Conservation (phyloP, 2,888 invertebrate genomes). For the Ametastegia equiseti region DNA sequence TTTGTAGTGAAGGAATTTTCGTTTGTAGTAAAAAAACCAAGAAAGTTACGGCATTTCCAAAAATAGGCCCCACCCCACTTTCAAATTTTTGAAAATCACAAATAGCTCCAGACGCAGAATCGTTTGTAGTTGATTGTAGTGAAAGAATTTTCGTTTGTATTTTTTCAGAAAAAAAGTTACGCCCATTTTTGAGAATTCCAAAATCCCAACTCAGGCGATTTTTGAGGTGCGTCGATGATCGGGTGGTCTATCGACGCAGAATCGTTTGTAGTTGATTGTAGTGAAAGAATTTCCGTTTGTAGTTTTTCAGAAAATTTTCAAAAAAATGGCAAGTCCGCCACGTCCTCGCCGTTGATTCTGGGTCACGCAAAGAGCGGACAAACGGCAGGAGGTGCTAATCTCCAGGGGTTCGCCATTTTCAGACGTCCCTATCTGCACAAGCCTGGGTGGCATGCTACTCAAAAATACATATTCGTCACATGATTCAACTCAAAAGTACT, state of each 20-base stretch:
- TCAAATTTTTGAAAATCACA: background rate
- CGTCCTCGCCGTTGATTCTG: conserved; percentile 5
- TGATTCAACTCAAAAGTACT: background rate
- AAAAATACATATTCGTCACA: background rate
- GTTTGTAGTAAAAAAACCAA: background rate
- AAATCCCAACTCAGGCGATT: background rate
- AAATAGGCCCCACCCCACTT: background rate
- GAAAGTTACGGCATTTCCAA: background rate
- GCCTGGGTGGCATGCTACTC: background rate
- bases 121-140: conserved; percentile 1
- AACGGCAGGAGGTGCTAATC: background rate
- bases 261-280: conserved; percentile 1
- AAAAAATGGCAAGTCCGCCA: background rate
- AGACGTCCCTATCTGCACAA: background rate
- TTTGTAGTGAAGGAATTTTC: background rate
- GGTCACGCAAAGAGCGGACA: background rate
- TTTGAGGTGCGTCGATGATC: background rate
- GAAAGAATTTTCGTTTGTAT: conserved; percentile 5
- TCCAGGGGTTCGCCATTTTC: background rate
- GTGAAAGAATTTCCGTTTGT: background rate
- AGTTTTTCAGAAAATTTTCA: no score
- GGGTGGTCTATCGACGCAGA: background rate
- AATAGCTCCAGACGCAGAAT: background rate
- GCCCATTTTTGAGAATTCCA: background rate
- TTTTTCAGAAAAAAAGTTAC: background rate